A percentile compares a stretch with the other conserved stretches of the same genome.
Conservation (phyloP, 2,797 vertebrate genomes). For the Clarias fuscus region DNA sequence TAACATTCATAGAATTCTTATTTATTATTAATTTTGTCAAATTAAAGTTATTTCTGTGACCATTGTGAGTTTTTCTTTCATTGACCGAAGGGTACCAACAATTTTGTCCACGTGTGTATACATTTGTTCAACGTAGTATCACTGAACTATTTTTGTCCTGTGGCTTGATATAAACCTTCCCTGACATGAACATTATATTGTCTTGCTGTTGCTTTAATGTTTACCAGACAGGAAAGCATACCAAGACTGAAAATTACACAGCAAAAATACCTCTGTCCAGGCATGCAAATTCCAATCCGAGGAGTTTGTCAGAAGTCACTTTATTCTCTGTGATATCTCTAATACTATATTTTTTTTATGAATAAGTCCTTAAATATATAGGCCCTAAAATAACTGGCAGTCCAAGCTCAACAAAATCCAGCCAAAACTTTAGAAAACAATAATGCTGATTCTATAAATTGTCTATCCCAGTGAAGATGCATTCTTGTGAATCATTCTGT, state of each 20-base stretch:
- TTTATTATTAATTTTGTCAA: no score
- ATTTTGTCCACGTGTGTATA: no score
- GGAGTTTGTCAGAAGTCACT: neutral
- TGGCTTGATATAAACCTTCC: neutral
- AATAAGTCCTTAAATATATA: neutral
- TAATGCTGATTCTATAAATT: neutral
- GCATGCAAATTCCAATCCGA: neutral
- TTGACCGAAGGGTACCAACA: no score
- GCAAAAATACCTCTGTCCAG: neutral
- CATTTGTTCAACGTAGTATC: neutral
- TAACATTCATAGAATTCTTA: no score
- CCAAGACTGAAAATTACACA: neutral
- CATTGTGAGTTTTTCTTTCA: no score
- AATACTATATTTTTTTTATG: neutral
- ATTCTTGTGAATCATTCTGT: conserved; percentile 64
- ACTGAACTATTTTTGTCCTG: neutral
- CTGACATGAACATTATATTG: neutral
- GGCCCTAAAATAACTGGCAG: neutral
- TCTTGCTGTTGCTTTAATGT: neutral
- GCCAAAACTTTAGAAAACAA: neutral
- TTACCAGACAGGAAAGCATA: neutral
- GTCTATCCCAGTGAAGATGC: conserved; percentile 49
- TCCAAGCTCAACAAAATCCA: neutral
- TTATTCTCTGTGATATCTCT: neutral
- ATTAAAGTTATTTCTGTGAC: no score